Base-by-base conservation (phyloP, 2,113 vertebrate genomes). In the Mastomys coucha region DNA sequence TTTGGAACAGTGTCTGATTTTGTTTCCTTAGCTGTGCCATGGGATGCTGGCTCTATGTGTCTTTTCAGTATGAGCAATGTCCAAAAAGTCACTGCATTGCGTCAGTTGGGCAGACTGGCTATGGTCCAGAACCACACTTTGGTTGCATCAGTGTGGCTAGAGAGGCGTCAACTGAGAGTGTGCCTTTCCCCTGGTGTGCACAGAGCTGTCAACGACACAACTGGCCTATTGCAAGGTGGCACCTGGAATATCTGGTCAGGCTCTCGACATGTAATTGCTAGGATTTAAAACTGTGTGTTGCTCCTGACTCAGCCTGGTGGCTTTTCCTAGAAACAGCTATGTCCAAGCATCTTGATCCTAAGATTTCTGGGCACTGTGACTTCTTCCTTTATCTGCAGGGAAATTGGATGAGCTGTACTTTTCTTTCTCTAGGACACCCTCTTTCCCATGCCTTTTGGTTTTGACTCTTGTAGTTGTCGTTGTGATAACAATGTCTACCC, bases 231-330 rank as follows among this genome's bases (percentile, higher is more conserved):
- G 80, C 94, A 97, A 96, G 91, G 93, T 96, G 88, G 70, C 95
- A 87, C 92, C 95, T 92, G 88, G 90, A 92, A 73, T 96, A 97
- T 97, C 96, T 96, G 91, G 90, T 77, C 92, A 80, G 95, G 60
- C 96, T 93, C 97, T 96, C 94, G 89, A 94, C 86, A 76, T 87
- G 72, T 78, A 97, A 95, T 97, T 95, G 92, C 16, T 60, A 96
- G 96, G 96, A 94, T 93, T 97, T 97, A 92, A 53, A 93, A 81
- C 77, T 91, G 76, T 63, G 22, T 90, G 91, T 88, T 90, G 70
- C 75, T 95, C 85, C 93, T 96, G 91, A 89, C 93, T 96, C 4
- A 8, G 31, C 31, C 91, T 78, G 82, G 67, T 91, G 56, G 72
- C n/a, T 91, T 89, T 87, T 22, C 53, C 56, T 89, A 92, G 90